Conservation (phyloP, 1,140 invertebrate species). For the Pseudomyrmex gracilis region DNA sequence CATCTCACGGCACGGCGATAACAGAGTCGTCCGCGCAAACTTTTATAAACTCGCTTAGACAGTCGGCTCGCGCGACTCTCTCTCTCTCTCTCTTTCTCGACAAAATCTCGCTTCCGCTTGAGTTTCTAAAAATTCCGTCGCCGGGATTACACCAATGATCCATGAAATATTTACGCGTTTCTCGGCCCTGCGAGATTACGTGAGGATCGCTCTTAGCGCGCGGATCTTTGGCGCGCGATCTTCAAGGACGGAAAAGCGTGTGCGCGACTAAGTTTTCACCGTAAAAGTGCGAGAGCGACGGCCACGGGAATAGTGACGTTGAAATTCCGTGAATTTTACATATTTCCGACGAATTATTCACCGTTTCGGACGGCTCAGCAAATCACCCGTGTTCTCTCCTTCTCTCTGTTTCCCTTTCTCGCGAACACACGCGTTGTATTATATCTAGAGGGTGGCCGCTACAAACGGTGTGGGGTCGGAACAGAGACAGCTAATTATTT, state of each 20-base stretch:
- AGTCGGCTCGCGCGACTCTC: constrained; percentile 7
- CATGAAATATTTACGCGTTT: constrained; percentile 48
- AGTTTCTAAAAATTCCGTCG: constrained; percentile 44
- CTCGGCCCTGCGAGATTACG: constrained; percentile 25
- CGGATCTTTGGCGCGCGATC: constrained; percentile 39
- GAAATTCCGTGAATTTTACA: constrained; percentile 66
- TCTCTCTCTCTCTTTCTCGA: not conserved
- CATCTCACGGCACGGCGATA: constrained; percentile 7
- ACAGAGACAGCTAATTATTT: constrained; percentile 86
- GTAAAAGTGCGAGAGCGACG: constrained; percentile 47
- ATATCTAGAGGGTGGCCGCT: constrained; percentile 78
- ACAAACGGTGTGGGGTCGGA: constrained; percentile 82
- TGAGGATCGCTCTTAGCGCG: constrained; percentile 5
- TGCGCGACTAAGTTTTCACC: constrained; percentile 36
- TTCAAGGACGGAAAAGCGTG: not conserved
- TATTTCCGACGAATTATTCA: constrained; percentile 63
- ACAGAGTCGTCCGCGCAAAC: constrained; percentile 23
- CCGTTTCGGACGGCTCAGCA: constrained; percentile 59
- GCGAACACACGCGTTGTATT: constrained; percentile 73
- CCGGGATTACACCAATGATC: constrained; percentile 41
- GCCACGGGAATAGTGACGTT: constrained; percentile 48
- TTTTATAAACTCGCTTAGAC: constrained; percentile 50
- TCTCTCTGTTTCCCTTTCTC: constrained; percentile 5
- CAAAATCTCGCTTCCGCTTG: constrained; percentile 45
- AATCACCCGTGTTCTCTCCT: constrained; percentile 51